phyloP scores from a whole-genome alignment of 2,797 vertebrate species.

The Synanceia verrucosa region DNA sequence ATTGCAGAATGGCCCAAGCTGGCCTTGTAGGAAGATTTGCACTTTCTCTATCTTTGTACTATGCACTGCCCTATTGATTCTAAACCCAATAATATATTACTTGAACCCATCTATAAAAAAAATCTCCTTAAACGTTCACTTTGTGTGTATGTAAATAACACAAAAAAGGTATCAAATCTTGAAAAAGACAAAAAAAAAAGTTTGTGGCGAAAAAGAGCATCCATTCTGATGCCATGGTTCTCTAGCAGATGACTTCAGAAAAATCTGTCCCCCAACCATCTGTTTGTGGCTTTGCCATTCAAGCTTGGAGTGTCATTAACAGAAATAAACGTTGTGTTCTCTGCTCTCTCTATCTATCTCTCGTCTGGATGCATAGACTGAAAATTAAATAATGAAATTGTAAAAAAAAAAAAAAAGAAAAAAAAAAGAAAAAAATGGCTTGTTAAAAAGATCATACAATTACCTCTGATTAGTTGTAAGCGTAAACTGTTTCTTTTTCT shows the following conservation, averaged over 20 bases:
- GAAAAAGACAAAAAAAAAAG: slow-evolving; percentile 77
- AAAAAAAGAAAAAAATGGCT: slow-evolving; percentile 86
- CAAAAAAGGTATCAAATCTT: slow-evolving; percentile 82
- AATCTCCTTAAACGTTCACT: slow-evolving; percentile 88
- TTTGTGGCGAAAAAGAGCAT: slow-evolving; percentile 84
- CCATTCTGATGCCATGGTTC: slow-evolving; percentile 88
- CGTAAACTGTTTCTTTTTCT: slow-evolving; percentile 95
- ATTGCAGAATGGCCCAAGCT: slow-evolving; percentile 84
- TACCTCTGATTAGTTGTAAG: slow-evolving; percentile 99
- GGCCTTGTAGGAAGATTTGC: slow-evolving; percentile 96
- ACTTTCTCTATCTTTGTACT: slow-evolving; percentile 99
- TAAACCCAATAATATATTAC: slow-evolving; percentile 97
- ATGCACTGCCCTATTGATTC: slow-evolving; percentile 99
- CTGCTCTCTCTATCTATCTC: slow-evolving; percentile 94
- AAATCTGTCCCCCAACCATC: slow-evolving; percentile 91
- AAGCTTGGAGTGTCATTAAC: slow-evolving; percentile 98
- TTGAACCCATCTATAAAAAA: slow-evolving; percentile 96
- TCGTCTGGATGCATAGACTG: slow-evolving; percentile 99
- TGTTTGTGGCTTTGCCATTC: slow-evolving; percentile 94
- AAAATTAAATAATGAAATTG: slow-evolving; percentile 92
- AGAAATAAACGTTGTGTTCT: slow-evolving; percentile 98
- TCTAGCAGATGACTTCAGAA: slow-evolving; percentile 90
- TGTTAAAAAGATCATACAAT: slow-evolving; percentile 99
- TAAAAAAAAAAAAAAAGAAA: slow-evolving; percentile 67
- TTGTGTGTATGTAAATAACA: slow-evolving; percentile 96